Evolutionary conservation across 2,113 vertebrate genomes (phyloP).

Genomic region (Pelmatolapia mariae): DNA sequence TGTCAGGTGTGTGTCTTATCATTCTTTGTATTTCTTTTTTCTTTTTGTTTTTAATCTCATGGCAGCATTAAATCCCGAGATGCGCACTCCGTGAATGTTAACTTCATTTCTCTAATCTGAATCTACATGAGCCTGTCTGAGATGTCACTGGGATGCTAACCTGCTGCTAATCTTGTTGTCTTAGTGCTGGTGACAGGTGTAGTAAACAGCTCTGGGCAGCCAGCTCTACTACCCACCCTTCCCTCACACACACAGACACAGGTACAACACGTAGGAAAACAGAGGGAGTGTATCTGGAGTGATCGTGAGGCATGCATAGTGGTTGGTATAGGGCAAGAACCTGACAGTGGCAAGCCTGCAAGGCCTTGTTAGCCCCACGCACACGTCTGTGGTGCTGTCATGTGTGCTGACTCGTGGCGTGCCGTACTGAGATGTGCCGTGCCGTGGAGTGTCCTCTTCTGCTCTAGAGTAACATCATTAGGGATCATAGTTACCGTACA

Average conservation of each 20-base stretch:
- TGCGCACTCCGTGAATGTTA: background rate
- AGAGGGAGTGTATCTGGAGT: slow-evolving; percentile 61
- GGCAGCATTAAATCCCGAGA: background rate
- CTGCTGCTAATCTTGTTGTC: slow-evolving; percentile 73
- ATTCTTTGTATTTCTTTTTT: background rate
- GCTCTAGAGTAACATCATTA: slow-evolving; percentile 56
- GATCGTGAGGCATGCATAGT: slow-evolving; percentile 60
- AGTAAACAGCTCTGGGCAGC: slow-evolving; percentile 66
- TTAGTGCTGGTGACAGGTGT: slow-evolving; percentile 74
- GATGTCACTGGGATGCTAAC: slow-evolving; percentile 60
- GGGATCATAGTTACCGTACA: slow-evolving; percentile 20
- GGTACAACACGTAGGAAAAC: slow-evolving; percentile 58
- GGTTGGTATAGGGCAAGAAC: slow-evolving; percentile 41
- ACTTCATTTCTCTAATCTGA: slow-evolving; percentile 17
- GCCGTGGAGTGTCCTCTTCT: slow-evolving; percentile 54
- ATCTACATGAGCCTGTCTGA: slow-evolving; percentile 32
- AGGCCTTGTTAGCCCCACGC: slow-evolving; percentile 55
- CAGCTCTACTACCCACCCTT: slow-evolving; percentile 47
- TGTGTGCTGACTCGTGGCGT: slow-evolving; percentile 64
- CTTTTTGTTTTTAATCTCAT: background rate
- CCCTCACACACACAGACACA: slow-evolving; percentile 61
- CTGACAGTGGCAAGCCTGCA: slow-evolving; percentile 40
- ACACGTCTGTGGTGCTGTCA: slow-evolving; percentile 62
- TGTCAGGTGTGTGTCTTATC: background rate
- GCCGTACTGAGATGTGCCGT: slow-evolving; percentile 58